Percentiles rank a stretch among this genome's conserved stretches.
Evolutionary conservation across 1,140 invertebrate genomes (phyloP).

Genomic region (Trichonephila clavata): DNA sequence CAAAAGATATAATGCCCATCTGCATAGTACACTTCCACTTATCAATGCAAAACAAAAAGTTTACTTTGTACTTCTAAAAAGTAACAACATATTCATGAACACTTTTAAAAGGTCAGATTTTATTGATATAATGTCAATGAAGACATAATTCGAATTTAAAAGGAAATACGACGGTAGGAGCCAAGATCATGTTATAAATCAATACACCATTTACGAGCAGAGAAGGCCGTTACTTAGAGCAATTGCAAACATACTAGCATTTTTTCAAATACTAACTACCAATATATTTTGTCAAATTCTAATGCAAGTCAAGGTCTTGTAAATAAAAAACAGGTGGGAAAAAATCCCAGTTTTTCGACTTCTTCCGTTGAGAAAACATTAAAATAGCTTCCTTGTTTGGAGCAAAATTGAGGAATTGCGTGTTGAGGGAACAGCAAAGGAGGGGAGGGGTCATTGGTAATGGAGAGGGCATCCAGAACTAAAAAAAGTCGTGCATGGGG

Average conservation of each 20-base stretch:
- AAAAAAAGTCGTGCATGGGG: not conserved
- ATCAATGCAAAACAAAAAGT: no score
- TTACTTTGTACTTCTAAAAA: no score
- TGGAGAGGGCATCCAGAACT: not conserved
- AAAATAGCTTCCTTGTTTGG: conserved; percentile 28
- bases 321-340: not conserved
- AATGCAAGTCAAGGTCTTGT: not conserved
- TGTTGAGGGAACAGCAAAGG: not conserved
- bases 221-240: not conserved
- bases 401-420: conserved; percentile 44
- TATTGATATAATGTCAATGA: no score
- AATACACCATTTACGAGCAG: no score
- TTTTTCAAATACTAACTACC: not conserved
- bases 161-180: no score
- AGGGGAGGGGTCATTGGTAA: not conserved
- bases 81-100: no score
- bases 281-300: not conserved
- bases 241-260: not conserved
- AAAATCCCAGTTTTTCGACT: conserved; percentile 6
- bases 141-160: no score
- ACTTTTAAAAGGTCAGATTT: no score
- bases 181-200: no score
- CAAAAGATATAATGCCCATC: no score
- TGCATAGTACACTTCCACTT: no score
- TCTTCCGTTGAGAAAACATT: not conserved